phyloP scores from a whole-genome alignment of 2,797 vertebrate genomes.

The Vultur gryphus region DNA sequence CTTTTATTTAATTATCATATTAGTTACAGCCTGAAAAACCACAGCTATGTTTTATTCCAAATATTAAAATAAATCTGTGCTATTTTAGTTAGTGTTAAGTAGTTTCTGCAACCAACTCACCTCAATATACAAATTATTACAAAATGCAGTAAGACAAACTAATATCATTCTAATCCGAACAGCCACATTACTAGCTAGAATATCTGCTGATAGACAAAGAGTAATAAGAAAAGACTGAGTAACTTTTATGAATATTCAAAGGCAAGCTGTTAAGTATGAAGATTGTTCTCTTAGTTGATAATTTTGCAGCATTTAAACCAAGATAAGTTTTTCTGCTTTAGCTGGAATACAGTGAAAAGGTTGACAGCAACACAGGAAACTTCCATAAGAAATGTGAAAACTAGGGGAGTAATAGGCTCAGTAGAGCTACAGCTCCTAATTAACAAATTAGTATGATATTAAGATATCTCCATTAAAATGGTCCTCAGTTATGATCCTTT shows the following conservation, averaged over 20 bases:
- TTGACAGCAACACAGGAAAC: not conserved
- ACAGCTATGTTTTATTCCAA: not conserved
- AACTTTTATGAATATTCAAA: not conserved
- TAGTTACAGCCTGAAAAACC: not conserved
- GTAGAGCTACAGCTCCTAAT: not conserved
- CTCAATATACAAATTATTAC: not conserved
- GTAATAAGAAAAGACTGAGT: not conserved
- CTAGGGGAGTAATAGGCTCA: not conserved
- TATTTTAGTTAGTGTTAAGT: not conserved
- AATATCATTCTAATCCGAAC: not conserved
- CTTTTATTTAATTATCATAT: not conserved
- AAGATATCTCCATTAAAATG: not conserved
- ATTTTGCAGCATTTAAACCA: not conserved
- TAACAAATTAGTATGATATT: not conserved
- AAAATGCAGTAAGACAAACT: not conserved
- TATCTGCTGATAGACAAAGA: not conserved
- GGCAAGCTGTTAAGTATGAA: not conserved
- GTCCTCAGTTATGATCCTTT: not conserved
- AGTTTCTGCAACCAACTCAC: not conserved
- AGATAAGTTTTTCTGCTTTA: not conserved
- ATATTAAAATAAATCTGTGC: not conserved
- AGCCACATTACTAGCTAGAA: not conserved
- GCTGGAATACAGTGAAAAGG: not conserved
- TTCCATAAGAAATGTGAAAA: not conserved
- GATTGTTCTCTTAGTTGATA: not conserved